A percentile compares a stretch with the other conserved stretches of the same genome.
Conservation (phyloP, 2,113 vertebrate genomes). For the Porphyrio hochstetteri region DNA sequence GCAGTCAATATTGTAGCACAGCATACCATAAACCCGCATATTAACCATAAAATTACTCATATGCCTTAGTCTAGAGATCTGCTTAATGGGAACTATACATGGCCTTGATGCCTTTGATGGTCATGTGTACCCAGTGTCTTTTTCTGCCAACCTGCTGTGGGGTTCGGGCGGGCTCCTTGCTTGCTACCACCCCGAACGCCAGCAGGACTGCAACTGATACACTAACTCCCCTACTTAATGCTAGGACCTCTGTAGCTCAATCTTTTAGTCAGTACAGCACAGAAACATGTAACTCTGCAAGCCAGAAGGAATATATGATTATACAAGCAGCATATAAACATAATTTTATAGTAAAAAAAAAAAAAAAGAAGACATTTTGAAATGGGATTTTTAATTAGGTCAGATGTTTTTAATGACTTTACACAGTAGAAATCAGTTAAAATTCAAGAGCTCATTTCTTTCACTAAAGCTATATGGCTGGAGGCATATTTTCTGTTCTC, state of each 20-base stretch:
- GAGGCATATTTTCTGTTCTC: conserved; percentile 2
- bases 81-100: neutral
- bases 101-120: neutral
- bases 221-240: neutral
- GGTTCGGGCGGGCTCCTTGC: neutral
- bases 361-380: neutral
- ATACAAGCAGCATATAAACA: neutral
- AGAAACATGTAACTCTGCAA: conserved; percentile 38
- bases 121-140: neutral
- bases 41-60: conserved; percentile 44
- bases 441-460: neutral
- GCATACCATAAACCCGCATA: conserved; percentile 40
- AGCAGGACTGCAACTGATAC: neutral
- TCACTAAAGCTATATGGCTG: neutral
- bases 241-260: neutral
- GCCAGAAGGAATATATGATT: neutral
- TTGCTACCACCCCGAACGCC: neutral
- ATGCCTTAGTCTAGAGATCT: conserved; percentile 30
- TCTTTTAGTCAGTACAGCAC: neutral
- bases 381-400: conserved; percentile 35
- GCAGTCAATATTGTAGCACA: conserved; percentile 43
- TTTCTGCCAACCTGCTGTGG: neutral
- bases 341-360: conserved; percentile 13
- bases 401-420: conserved; percentile 46
- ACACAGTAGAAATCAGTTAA: conserved; percentile 32